Evolutionary conservation across 2,888 invertebrate species (phyloP), one percentile per base, ranked within the genome.

Genomic region (Rhogogaster chlorosoma): DNA sequence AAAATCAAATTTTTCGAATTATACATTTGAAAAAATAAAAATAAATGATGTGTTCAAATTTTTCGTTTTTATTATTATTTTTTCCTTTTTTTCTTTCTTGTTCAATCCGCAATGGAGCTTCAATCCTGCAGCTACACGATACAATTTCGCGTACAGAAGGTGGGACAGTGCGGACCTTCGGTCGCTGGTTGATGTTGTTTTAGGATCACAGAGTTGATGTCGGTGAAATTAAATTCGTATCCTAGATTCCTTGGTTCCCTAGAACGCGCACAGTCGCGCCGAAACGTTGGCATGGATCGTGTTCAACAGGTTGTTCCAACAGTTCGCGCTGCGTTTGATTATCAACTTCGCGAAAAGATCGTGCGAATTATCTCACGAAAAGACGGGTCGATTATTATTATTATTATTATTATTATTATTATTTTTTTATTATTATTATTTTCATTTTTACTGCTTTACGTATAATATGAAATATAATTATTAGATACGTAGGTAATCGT

Each of bases 301-400:
- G 38, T 61, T 80, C 80, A 80, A 80, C 80, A 80, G 80, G 80
- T 80, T 61, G 80, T 80, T 80, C 78, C 36, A 49, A 49, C 49
- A 49, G 36, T 61, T 80, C 70, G 70, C 70, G 70, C 5, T 18
- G 15, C 70, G 32, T 70, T 70, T 70, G 70, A 70, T 70, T 70
- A 32, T 53, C 53, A 67, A 26, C 67, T 67, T 22, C 4, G 29
- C 15, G 12, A 12, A 10, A 29, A 6, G 6, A 49, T 49, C n/a
- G n/a, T n/a, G 7, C 18, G 53, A 61, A 61, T 26, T 32, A 70
- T 36, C 18, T 22, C 32, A 29, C 22, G 22, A 12, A 29, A 67
- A 32, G 67, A 67, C 26, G 64, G 12, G n/a, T 10, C 64, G 64
- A 29, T 64, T 26, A 26, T 12, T 38, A 57, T 64, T 64, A 9